Base-by-base conservation (phyloP, 2,888 invertebrate species). In the Lasiommata megera region DNA sequence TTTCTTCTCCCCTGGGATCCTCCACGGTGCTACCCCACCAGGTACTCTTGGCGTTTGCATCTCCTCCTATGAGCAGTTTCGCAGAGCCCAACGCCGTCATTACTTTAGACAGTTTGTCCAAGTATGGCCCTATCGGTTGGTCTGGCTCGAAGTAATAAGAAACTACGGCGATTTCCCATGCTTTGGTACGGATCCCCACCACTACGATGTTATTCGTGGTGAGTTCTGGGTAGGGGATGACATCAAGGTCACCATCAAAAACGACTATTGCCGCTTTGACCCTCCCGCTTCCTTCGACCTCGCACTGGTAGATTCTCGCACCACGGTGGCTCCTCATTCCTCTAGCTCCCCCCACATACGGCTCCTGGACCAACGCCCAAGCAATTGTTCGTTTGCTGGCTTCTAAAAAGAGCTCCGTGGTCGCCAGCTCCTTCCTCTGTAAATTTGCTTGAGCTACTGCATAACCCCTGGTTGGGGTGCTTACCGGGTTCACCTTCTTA, bases 261-360 rank as follows among this genome's bases (percentile, higher is more conserved):
- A 57, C 58, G 3, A 14, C 36, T 8, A 65, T 61, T 2, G 65
- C 63, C 1, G 62, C 40, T 28, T 66, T 62, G 0, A 58, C 41
- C 8, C 52, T 36, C 8, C 44, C 46, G 0, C 6, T 18, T 31
- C 56, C 50, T 11, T 8, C 14, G 0, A 31, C 7, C 6, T 34
- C 12, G 9, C 38, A 6, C 31, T 63, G 65, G 12, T 50, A n/a
- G 1, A 66, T 18, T 16, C 59, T 17, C 7, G 23, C 23, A 2
- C 43, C 43, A 1, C n/a, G 9, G 12, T 23, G 23, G n/a, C 23
- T n/a, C 9, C n/a, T n/a, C n/a, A n/a, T n/a, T n/a, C n/a, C n/a
- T n/a, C n/a, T n/a, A n/a, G n/a, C n/a, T n/a, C n/a, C n/a, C n/a
- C n/a, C n/a, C n/a, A n/a, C n/a, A n/a, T n/a, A n/a, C n/a, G n/a